These are phyloP conservation scores for Polylopha cassiicola DNA, from an alignment of 2,888 invertebrate genomes.

Conservation along the genomic window DNA sequence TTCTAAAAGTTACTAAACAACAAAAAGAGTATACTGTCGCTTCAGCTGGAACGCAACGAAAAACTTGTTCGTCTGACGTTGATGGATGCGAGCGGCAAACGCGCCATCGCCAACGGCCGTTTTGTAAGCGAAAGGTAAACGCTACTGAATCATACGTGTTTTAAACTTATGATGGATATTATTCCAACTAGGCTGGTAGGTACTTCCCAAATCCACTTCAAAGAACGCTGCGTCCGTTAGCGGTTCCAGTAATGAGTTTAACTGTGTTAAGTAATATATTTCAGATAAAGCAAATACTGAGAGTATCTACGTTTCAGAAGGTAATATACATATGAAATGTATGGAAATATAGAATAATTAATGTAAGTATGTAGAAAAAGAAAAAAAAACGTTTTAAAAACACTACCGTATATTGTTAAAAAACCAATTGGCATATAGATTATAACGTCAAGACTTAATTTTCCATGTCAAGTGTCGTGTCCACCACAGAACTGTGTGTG, in stretches of 20 bases:
- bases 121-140: conserved; percentile 42
- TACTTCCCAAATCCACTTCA: background rate
- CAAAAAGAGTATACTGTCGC: conserved; percentile 60
- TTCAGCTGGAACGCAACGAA: conserved; percentile 59
- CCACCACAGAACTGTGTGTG: conserved; percentile 38
- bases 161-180: conserved; percentile 11
- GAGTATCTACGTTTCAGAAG: no score
- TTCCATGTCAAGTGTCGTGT: conserved; percentile 49
- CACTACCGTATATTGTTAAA: no score
- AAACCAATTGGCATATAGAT: no score
- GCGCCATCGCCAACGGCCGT: conserved; percentile 46
- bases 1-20: conserved; percentile 62
- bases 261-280: no score
- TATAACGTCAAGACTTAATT: no score
- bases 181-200: background rate
- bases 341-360: no score
- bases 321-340: no score
- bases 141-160: conserved; percentile 34
- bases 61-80: conserved; percentile 67
- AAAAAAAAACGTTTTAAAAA: no score
- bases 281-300: no score
- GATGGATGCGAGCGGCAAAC: conserved; percentile 62
- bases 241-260: no score
- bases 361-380: no score
- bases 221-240: background rate